Base-by-base conservation (phyloP, 2,888 invertebrate species). In the Carabus problematicus region DNA sequence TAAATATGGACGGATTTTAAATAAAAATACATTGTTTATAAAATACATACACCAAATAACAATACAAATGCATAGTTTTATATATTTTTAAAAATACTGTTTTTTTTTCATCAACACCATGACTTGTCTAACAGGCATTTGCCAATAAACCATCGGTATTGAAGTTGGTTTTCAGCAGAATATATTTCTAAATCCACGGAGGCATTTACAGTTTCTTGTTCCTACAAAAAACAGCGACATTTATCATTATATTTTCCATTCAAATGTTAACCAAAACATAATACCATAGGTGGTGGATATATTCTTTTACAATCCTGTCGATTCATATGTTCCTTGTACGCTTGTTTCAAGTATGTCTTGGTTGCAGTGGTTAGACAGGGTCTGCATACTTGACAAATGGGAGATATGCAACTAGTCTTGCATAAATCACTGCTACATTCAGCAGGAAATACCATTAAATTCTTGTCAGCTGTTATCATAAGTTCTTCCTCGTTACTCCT, bases 61-160 rank as follows among this genome's bases (percentile, higher is more conserved):
- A 29, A 29, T 29, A 29, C 29, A 29, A 29, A 29, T n/a, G n/a
- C n/a, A n/a, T 29, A 12, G 16, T 8, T 18, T 12, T 16, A 12
- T 7, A 52, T 18, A 8, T 47, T 47, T 16, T 49, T 12, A 52
- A 47, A 29, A 47, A 47, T 49, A 62, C 12, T 42, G 39, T 7
- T 43, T 40, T 42, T 29, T 45, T 29, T 3, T 84, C 84, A 72
- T 75, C 73, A 81, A 78, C 97, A 97, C 94, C 95, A 97, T 40
- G 88, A 85, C 3, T 81, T 73, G 77, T 97, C 95, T 71, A 87
- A 82, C 73, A 89, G 84, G 79, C 97, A 98, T 84, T 97, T 97
- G 59, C 92, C 94, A 80, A 91, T 87, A 80, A 92, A 95, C 97
- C 97, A 98, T 71, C 89, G 82, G 60, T 89, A 85, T 79, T 95